These are phyloP conservation scores for Habroteleia sp. DNA, from an alignment of 2,888 invertebrate genomes.

Conservation along the genomic window DNA sequence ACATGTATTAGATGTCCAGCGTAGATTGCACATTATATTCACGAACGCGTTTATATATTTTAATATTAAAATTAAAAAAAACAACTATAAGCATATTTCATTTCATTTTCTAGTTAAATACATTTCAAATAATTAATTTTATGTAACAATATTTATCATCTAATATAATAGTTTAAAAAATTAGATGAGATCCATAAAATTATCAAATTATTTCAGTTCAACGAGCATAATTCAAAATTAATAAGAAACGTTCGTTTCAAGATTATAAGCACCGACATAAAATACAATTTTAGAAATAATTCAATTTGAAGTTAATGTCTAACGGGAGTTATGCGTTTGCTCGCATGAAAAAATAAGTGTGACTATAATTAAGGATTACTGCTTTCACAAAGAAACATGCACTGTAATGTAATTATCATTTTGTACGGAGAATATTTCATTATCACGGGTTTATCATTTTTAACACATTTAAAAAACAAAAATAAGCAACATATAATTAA, in stretches of 20 bases:
- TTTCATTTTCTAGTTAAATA: too few relatives aligned
- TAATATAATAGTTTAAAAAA: too few relatives aligned
- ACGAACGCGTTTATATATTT: too few relatives aligned
- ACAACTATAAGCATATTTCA: too few relatives aligned
- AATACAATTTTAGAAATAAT: constrained; percentile 20
- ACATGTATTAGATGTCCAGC: too few relatives aligned
- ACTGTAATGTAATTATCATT: constrained; percentile 4
- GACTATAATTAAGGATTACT: constrained; percentile 5
- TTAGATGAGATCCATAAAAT: too few relatives aligned
- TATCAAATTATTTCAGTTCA: neutral
- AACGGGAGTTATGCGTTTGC: constrained; percentile 3
- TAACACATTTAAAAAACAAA: too few relatives aligned
- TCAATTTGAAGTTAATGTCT: constrained; percentile 11
- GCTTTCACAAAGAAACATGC: constrained; percentile 10
- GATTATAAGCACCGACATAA: neutral
- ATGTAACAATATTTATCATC: too few relatives aligned
- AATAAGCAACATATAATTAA: too few relatives aligned
- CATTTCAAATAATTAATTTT: too few relatives aligned
- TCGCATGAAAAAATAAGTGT: constrained; percentile 1
- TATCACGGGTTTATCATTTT: constrained; percentile 1
- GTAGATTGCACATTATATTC: too few relatives aligned
- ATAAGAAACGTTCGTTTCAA: neutral
- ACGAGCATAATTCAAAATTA: neutral
- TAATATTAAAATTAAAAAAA: too few relatives aligned
- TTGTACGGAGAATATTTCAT: neutral